phyloP scores from a whole-genome alignment of 2,113 vertebrate genomes.

The Ancistrus triradiatus region DNA sequence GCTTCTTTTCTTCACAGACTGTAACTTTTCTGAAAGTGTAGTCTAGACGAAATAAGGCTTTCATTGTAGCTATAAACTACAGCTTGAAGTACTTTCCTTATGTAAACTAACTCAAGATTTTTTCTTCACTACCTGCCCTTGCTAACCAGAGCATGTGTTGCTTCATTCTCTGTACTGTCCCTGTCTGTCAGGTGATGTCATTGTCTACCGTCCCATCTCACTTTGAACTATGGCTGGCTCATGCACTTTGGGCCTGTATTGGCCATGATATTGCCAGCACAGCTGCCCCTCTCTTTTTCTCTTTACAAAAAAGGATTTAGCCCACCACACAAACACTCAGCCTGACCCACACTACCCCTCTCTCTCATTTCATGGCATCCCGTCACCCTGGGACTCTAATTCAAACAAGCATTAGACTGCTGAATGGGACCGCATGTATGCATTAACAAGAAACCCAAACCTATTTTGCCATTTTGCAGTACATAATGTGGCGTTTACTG shows the following conservation, averaged over 20 bases:
- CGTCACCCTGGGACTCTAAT: constrained; percentile 7
- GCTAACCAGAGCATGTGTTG: no score
- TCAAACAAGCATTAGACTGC: constrained; percentile 17
- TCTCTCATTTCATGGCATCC: not conserved
- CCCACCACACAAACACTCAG: constrained; percentile 47
- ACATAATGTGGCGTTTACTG: no score
- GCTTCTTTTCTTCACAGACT: no score
- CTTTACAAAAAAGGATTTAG: constrained; percentile 40
- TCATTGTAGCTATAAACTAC: no score
- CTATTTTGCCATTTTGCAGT: no score
- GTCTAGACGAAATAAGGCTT: no score
- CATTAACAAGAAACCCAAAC: constrained; percentile 3
- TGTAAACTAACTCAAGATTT: not conserved
- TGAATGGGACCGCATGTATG: constrained; percentile 18
- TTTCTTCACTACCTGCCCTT: not conserved
- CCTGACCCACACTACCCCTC: constrained; percentile 38
- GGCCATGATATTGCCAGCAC: constrained; percentile 12
- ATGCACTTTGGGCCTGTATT: not conserved
- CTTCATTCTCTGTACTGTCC: not conserved
- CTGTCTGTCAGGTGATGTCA: constrained; percentile 30
- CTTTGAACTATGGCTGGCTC: constrained; percentile 13
- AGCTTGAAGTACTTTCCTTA: no score
- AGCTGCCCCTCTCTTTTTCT: constrained; percentile 1
- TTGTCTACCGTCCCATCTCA: constrained; percentile 16
- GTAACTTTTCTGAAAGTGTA: no score